Evolutionary conservation across 2,113 vertebrate genomes (phyloP).

Genomic region (Tupaia tana): DNA sequence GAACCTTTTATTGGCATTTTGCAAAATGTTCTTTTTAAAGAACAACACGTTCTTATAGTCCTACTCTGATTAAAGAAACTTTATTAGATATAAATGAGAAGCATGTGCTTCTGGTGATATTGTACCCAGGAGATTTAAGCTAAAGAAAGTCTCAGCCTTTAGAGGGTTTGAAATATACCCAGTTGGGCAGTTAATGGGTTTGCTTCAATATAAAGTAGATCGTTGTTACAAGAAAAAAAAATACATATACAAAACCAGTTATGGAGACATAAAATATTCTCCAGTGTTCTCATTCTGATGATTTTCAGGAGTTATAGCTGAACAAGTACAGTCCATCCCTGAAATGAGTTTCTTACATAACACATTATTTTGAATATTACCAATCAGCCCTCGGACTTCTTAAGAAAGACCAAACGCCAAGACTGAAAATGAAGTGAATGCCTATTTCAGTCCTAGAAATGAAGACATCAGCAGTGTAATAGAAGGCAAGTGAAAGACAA

Average conservation of each 20-base stretch:
- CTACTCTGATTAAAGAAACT: constrained; percentile 57
- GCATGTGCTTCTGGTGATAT: constrained; percentile 45
- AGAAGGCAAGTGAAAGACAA: constrained; percentile 70
- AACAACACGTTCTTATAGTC: constrained; percentile 47
- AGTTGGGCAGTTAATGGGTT: constrained; percentile 24
- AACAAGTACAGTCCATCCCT: constrained; percentile 42
- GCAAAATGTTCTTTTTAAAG: constrained; percentile 59
- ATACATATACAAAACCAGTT: background rate
- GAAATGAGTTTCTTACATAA: constrained; percentile 55
- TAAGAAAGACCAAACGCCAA: constrained; percentile 55
- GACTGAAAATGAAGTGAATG: constrained; percentile 4
- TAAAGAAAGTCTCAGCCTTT: constrained; percentile 58
- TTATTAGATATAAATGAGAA: constrained; percentile 72
- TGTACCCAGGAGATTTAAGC: constrained; percentile 60
- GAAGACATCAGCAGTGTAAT: constrained; percentile 48
- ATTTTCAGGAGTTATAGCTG: constrained; percentile 48
- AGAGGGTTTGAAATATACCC: constrained; percentile 63
- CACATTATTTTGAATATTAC: constrained; percentile 59
- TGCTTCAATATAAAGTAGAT: constrained; percentile 34
- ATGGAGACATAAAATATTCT: constrained; percentile 37
- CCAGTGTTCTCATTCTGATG: constrained; percentile 10
- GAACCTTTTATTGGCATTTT: constrained; percentile 2
- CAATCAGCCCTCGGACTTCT: constrained; percentile 31
- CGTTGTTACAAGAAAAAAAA: constrained; percentile 44
- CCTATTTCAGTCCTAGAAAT: constrained; percentile 46